Evolutionary conservation across 2,888 invertebrate genomes (phyloP).

Genomic region (Lepidocyrtoides sp.): DNA sequence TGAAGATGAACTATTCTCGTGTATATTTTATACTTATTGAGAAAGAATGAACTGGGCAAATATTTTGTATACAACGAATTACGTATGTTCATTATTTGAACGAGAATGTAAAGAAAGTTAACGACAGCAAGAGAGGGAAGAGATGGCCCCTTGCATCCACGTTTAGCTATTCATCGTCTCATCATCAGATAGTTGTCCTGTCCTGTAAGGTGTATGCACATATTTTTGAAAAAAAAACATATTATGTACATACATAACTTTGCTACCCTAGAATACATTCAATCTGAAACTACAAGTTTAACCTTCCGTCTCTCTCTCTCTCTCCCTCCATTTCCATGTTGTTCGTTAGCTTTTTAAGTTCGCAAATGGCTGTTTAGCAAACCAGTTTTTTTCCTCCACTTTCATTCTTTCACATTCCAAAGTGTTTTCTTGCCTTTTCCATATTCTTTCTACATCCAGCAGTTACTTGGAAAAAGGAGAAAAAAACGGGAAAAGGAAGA

Average conservation of each 20-base stretch:
- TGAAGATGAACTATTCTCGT: not conserved
- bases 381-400: constrained; percentile 61
- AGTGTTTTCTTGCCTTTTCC: constrained; percentile 18
- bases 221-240: too few species aligned
- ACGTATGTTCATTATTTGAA: too few species aligned
- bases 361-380: constrained; percentile 59
- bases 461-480: constrained; percentile 47
- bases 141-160: constrained; percentile 64
- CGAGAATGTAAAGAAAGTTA: too few species aligned
- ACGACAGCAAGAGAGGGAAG: not conserved
- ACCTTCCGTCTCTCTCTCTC: not conserved
- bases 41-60: not conserved
- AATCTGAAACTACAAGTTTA: not conserved
- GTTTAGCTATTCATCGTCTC: not conserved
- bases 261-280: too few species aligned
- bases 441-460: constrained; percentile 38
- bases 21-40: not conserved
- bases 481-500: not conserved
- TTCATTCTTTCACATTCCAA: constrained; percentile 56
- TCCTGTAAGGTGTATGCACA: too few species aligned
- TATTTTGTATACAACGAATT: too few species aligned
- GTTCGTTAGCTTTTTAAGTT: not conserved
- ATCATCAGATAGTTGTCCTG: too few species aligned
- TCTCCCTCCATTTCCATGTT: not conserved
- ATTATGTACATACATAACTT: too few species aligned